Percentiles rank a stretch among this genome's conserved stretches.
Evolutionary conservation across 2,888 invertebrate species (phyloP).

Genomic region (Synergus laeviventris): DNA sequence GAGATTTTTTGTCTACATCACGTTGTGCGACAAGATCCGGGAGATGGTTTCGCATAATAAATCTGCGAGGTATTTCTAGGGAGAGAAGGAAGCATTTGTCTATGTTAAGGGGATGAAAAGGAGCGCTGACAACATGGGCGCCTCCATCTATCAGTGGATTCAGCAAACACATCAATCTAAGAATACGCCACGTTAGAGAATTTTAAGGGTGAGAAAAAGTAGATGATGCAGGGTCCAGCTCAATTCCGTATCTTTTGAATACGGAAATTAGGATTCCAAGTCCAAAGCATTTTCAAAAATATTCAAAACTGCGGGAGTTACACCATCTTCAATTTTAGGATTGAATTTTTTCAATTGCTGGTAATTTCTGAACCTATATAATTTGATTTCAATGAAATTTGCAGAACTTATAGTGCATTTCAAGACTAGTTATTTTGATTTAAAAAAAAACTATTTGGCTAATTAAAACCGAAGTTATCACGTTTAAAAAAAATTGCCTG

Average conservation of each 20-base stretch:
- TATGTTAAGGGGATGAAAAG: conserved; percentile 66
- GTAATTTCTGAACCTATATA: no score
- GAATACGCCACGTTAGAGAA: conserved; percentile 65
- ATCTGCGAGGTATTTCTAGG: conserved; percentile 70
- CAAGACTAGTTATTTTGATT: no score
- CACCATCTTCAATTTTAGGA: no score
- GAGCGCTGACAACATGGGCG: conserved; percentile 68
- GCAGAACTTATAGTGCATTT: no score
- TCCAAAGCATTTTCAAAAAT: no score
- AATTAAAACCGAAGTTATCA: no score
- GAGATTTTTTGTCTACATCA: conserved; percentile 39
- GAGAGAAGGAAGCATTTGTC: conserved; percentile 70
- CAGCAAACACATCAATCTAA: conserved; percentile 71
- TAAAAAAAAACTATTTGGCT: no score
- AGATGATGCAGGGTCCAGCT: neutral
- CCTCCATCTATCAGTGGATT: conserved; percentile 72
- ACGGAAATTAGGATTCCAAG: neutral
- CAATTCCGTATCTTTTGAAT: neutral
- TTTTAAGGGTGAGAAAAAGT: conserved; percentile 65
- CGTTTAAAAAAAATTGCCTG: no score
- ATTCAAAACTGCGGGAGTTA: no score
- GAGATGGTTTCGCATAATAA: conserved; percentile 69
- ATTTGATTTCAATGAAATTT: no score
- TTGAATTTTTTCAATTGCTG: no score
- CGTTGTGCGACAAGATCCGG: conserved; percentile 49